Evolutionary conservation across 2,888 invertebrate genomes (phyloP), one percentile per base, ranked within the genome.

Genomic region (Cephalotes varians): DNA sequence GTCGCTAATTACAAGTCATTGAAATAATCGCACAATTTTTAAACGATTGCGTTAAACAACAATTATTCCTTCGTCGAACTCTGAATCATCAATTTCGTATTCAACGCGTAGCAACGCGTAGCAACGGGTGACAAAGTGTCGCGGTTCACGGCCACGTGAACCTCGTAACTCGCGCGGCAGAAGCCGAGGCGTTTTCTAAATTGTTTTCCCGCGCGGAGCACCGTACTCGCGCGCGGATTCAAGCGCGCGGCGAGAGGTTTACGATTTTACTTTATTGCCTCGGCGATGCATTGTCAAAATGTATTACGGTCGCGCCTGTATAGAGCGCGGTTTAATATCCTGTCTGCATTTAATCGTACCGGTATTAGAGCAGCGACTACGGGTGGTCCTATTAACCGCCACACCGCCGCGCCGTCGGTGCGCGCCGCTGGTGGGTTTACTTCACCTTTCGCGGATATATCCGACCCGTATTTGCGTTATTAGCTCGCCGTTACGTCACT

Each of bases 311-410:
- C 49, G 81, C 85, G 79, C 77, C 77, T 90, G 87, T 88, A 91
- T 88, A 86, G 88, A 88, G 86, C 91, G 87, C 90, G 90, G 91
- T 94, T 94, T 93, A 94, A 94, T 94, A 94, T 94, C 93, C 93
- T 93, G 93, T 93, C 93, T 92, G 91, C 92, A 90, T 93, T 93
- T 93, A 94, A 94, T 93, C 93, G 93, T 85, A 85, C 86, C 87
- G 91, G 93, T 91, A 93, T 93, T 92, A 93, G 92, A 91, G 89
- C 84, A 86, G 83, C 89, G 83, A 86, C 90, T 82, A 85, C 92
- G 92, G 93, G 93, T 90, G 93, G 93, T 93, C 93, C 93, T 90
- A 93, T 93, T 93, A 93, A 92, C 91, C 90, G 90, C 83, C 87
- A 15, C 73, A 49, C 44, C 87, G 86, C 87, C 87, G 74, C 86